Base-by-base conservation (phyloP, 2,888 invertebrate genomes). In the Cryptus armator region DNA sequence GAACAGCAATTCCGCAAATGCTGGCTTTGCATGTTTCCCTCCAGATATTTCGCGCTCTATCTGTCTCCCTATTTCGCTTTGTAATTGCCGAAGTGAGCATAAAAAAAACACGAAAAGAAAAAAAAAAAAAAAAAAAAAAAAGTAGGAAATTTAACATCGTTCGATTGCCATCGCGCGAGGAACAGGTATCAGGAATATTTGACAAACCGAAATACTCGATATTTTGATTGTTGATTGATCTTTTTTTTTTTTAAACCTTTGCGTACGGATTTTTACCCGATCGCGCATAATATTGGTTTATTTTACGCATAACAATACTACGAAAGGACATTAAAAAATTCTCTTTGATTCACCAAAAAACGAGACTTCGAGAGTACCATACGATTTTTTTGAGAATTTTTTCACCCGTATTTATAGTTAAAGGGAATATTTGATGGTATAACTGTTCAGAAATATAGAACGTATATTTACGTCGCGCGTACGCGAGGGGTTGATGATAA, bases 1-100 rank as follows among this genome's bases (percentile, higher is more conserved):
- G 78, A 85, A 82, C 84, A 78, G 82, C 84, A 82, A 85, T 85
- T 85, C 75, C 82, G 64, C 81, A 78, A 84, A 81, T 81, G 82
- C 84, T 64, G 84, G 77, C 64, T 71, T 70, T 48, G 48, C 71
- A 75, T 75, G 74, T 72, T 66, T 74, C 59, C 53, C 46, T 72
- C 67, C 29, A 48, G 48, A 68, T 44, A 10, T 37, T 19, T 51
- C 72, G 24, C 48, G 37, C 44, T 71, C 51, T 44, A 53, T 71
- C 71, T 51, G 53, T 64, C 67, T n/a, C 77, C 74, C 81, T 66
- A 78, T 84, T 84, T 81, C 81, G 70, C 77, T 78, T 81, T 78
- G 77, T 78, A 84, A 84, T 84, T 84, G 81, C 53, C 74, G 67
- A 62, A 46, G 64, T 62, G 6, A 3, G 12, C 71, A 75, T 51